phyloP scores from a whole-genome alignment of 2,797 vertebrate genomes.

The Lerista edwardsae region DNA sequence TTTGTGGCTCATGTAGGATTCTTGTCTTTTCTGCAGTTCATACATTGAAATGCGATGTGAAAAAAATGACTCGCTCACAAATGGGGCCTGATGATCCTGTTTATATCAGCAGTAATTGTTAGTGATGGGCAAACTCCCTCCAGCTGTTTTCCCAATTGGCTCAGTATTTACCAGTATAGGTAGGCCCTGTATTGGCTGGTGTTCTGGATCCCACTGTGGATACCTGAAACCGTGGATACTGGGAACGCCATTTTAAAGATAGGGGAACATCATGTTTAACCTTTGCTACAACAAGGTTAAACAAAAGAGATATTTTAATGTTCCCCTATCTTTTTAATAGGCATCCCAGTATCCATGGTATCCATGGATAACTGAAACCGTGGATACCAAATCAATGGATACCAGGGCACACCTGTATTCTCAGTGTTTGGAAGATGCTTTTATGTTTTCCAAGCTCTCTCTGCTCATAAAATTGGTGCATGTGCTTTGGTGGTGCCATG shows the following conservation, averaged over 20 bases:
- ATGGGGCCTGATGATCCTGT: background rate
- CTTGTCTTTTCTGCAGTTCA: constrained; percentile 7
- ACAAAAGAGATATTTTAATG: too few species aligned
- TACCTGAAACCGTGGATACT: too few species aligned
- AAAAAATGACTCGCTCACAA: background rate
- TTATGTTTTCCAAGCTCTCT: background rate
- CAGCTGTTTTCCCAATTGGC: background rate
- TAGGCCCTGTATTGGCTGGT: too few species aligned
- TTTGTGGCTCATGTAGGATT: background rate
- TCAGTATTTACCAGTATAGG: background rate
- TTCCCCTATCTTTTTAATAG: too few species aligned
- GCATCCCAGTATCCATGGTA: too few species aligned
- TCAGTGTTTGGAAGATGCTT: background rate
- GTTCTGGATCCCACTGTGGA: too few species aligned
- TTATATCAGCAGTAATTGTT: background rate
- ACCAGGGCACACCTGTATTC: too few species aligned
- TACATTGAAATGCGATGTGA: background rate
- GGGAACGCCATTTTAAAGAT: too few species aligned
- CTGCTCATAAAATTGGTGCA: background rate
- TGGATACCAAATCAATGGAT: too few species aligned
- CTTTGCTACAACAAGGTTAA: too few species aligned
- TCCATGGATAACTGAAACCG: too few species aligned
- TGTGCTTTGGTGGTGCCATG: background rate
- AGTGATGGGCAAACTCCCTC: background rate
- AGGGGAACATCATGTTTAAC: too few species aligned